phyloP scores from a whole-genome alignment of 2,113 vertebrate genomes.

The Panthera uncia region DNA sequence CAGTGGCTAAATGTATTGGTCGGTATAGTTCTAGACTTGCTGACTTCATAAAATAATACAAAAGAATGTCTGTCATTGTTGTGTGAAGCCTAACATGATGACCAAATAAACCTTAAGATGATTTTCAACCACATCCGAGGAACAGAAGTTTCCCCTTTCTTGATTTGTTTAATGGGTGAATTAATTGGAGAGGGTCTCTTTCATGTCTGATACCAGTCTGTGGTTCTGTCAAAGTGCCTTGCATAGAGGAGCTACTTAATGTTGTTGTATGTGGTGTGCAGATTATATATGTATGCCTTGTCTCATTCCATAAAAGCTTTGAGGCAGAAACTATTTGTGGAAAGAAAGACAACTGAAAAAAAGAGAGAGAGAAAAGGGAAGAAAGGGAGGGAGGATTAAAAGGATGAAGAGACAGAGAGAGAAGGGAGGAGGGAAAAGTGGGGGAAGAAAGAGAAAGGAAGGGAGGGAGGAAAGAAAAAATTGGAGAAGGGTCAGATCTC shows the following conservation, averaged over 20 bases:
- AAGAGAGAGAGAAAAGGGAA: neutral
- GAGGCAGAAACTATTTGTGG: constrained; percentile 5
- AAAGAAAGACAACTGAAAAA: neutral
- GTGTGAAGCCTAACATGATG: neutral
- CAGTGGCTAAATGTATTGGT: neutral
- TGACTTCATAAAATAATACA: neutral
- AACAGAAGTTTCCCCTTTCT: neutral
- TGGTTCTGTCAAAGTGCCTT: neutral
- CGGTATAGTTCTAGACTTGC: neutral
- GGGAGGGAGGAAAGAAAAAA: neutral
- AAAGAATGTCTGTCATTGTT: neutral
- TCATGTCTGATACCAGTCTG: neutral
- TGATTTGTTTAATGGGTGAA: neutral
- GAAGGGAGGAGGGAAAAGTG: neutral
- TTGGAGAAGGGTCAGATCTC: neutral
- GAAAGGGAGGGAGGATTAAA: neutral
- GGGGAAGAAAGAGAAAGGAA: neutral
- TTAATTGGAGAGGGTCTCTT: neutral
- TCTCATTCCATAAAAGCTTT: neutral
- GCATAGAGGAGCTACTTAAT: neutral
- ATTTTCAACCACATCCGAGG: neutral
- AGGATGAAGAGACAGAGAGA: neutral
- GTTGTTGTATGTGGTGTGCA: neutral
- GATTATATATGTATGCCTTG: neutral
- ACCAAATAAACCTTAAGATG: neutral